Percentiles rank a stretch among this genome's conserved stretches.
These are phyloP conservation scores for Drosophila trapezifrons DNA, from an alignment of 1,140 invertebrate genomes.

Conservation along the genomic window DNA sequence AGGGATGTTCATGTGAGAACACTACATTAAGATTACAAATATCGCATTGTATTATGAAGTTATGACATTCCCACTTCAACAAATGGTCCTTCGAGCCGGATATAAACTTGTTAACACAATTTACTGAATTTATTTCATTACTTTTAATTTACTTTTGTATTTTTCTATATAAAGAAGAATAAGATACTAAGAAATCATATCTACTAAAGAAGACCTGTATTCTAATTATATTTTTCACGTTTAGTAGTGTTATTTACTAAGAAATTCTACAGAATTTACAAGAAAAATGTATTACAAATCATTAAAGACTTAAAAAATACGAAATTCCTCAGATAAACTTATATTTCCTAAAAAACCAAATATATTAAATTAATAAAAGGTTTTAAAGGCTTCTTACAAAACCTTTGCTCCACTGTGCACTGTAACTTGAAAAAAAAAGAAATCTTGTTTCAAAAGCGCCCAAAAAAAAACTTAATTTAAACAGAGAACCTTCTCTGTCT, in stretches of 20 bases:
- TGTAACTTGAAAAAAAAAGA: slow-evolving; percentile 26
- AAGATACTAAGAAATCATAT: background rate
- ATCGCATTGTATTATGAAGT: no score
- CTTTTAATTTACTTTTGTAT: no score
- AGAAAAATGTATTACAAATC: background rate
- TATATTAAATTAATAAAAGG: no score
- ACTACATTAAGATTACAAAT: no score
- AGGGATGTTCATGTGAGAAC: no score
- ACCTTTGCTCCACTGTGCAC: slow-evolving; percentile 30
- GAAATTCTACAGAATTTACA: background rate
- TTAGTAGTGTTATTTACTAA: background rate
- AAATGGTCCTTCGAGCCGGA: no score
- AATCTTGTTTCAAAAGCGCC: slow-evolving; percentile 41
- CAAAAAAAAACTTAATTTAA: slow-evolving; percentile 70
- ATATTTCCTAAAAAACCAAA: no score
- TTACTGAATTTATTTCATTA: background rate
- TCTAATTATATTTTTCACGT: background rate
- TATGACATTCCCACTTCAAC: no score
- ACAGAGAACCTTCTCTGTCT: slow-evolving; percentile 56
- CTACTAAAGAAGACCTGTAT: accelerated
- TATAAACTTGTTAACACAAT: background rate
- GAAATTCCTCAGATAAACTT: background rate
- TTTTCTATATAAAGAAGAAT: background rate
- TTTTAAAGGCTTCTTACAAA: background rate
- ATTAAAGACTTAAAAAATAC: background rate